These are phyloP conservation scores for Brassicogethes aeneus DNA, from an alignment of 2,888 invertebrate species.

Conservation along the genomic window DNA sequence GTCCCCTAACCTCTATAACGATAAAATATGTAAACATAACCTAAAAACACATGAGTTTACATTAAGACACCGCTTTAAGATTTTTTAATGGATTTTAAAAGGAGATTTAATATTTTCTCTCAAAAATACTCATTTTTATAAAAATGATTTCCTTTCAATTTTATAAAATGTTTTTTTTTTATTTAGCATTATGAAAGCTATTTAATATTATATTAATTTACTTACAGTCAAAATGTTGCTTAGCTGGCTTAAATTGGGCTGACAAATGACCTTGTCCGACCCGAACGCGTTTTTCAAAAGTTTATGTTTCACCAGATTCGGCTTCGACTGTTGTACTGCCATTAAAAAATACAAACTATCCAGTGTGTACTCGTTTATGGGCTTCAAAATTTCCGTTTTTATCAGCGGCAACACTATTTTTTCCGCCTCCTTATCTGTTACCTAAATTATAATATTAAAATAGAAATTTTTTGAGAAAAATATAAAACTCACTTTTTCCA, in stretches of 20 bases:
- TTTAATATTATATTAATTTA: conserved; percentile 3
- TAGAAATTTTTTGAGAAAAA: conserved; percentile 4
- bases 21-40: no score
- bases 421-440: conserved; percentile 44
- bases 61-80: no score
- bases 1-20: no score
- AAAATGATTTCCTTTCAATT: no score
- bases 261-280: conserved; percentile 47
- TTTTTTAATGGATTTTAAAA: no score
- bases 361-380: conserved; percentile 54
- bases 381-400: conserved; percentile 50
- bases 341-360: conserved; percentile 57
- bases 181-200: background rate
- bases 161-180: no score
- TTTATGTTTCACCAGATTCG: conserved; percentile 23
- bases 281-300: conserved; percentile 50
- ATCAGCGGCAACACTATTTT: conserved; percentile 52
- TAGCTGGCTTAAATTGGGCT: conserved; percentile 48
- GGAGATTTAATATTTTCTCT: no score
- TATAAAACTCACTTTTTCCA: conserved; percentile 43
- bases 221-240: conserved; percentile 55
- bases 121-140: no score
- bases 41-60: no score
- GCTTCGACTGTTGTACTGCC: conserved; percentile 38
- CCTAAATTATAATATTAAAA: conserved; percentile 12